Evolutionary conservation across 2,797 vertebrate species (phyloP), one percentile per base, ranked within the genome.

Genomic region (Rhinogobio ventralis): DNA sequence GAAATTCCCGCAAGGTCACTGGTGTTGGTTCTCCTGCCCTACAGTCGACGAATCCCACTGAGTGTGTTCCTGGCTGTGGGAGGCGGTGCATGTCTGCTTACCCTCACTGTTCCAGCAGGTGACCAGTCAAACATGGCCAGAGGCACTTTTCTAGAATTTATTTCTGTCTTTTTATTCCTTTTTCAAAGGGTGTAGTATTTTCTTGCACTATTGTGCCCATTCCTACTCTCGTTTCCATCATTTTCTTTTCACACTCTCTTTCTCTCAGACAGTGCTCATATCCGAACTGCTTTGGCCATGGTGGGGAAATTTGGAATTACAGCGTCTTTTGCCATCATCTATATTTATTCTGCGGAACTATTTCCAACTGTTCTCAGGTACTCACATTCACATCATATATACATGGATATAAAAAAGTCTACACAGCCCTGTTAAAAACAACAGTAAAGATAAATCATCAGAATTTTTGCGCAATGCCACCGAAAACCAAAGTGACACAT

Each of bases 271-370:
- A 82, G 90, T 60, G 87, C 91, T 39, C 90, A 88, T 42, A 46
- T 94, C 45, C 79, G 90, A 76, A 89, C 90, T 33, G 91, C 82
- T 83, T 92, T 99, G 55, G 96, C 96, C 86, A 97, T 98, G 97
- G 86, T 95, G 2, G 97, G 97, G 11, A 98, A 99, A 88, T 99
- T 98, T 90, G 96, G 97, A 3, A 93, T 98, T 89, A 96, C 97
- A 1, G 95, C 96, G 0, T 97, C 97, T 0, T 98, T 99, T 91
- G 95, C 97, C 45, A 95, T 97, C 87, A 94, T 98, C 85, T 99
- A 98, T 10, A 95, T 99, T n/a, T 98, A 97, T 93, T 96, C 96
- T 0, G 97, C 96, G 46, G 97, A 99, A 92, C 94, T 99, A 51
- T 98, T 97, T 88, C 97, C 98, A 1, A 98, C 97, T 0, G 91